phyloP scores from a whole-genome alignment of 2,888 invertebrate genomes.

The Troides aeacus region DNA sequence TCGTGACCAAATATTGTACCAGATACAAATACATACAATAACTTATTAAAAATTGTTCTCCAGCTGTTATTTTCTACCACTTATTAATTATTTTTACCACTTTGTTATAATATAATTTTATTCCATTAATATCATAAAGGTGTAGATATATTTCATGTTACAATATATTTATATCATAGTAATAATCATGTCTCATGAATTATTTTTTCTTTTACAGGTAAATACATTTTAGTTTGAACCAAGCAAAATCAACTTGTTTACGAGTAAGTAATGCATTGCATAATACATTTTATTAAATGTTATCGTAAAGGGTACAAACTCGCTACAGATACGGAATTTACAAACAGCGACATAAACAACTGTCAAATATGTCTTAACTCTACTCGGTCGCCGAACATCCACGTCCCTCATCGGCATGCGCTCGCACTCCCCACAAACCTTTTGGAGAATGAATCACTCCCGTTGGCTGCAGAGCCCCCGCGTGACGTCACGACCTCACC shows the following conservation, averaged over 20 bases:
- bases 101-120: too few relatives aligned
- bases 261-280: conserved; percentile 5
- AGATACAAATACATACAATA: neutral
- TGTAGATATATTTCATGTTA: too few relatives aligned
- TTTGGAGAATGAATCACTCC: conserved; percentile 72
- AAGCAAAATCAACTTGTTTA: neutral
- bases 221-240: neutral
- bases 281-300: neutral
- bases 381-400: conserved; percentile 3
- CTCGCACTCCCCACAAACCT: conserved; percentile 67
- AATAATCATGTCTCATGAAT: neutral
- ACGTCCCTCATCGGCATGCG: conserved; percentile 65
- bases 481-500: conserved; percentile 74
- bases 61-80: neutral
- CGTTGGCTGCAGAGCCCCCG: conserved; percentile 46
- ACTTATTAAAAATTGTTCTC: neutral
- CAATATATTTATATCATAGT: neutral
- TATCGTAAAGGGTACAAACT: neutral
- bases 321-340: neutral
- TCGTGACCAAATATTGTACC: conserved; percentile 22
- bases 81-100: neutral
- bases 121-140: too few relatives aligned
- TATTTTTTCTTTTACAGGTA: conserved; percentile 19
- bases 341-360: neutral
- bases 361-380: neutral